phyloP scores from a whole-genome alignment of 1,140 invertebrate genomes.

The Drosophila virilis region DNA sequence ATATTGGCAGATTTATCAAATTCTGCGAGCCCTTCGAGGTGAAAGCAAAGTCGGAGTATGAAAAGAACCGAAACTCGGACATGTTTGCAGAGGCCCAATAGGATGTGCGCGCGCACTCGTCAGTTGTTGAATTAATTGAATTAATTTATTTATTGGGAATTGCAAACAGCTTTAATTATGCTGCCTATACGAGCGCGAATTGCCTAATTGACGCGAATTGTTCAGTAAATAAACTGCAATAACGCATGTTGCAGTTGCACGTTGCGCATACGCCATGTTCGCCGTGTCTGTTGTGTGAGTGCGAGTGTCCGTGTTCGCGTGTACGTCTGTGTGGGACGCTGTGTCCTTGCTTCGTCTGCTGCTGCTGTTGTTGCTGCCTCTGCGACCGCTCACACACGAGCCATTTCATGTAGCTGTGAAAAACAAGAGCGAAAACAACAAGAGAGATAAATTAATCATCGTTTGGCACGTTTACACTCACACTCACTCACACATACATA shows the following conservation, averaged over 20 bases:
- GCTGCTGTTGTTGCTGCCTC: background rate
- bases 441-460: conserved; percentile 67
- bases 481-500: conserved; percentile 23
- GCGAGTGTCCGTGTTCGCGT: background rate
- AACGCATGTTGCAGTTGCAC: conserved; percentile 60
- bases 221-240: conserved; percentile 39
- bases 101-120: background rate
- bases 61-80: conserved; percentile 76
- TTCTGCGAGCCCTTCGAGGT: conserved; percentile 54
- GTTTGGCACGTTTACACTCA: conserved; percentile 66
- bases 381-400: conserved; percentile 20
- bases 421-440: conserved; percentile 46
- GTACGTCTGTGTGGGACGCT: background rate
- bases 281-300: conserved; percentile 15
- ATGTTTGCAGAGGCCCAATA: conserved; percentile 46
- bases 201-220: conserved; percentile 63
- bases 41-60: conserved; percentile 70
- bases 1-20: conserved; percentile 63
- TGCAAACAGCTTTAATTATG: conserved; percentile 59
- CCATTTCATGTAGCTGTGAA: conserved; percentile 42
- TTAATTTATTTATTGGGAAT: background rate
- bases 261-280: conserved; percentile 75
- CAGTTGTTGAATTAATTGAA: background rate
- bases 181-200: conserved; percentile 49
- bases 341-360: background rate